Evolutionary conservation across 2,888 invertebrate genomes (phyloP).

Genomic region (Sialis lutaria): DNA sequence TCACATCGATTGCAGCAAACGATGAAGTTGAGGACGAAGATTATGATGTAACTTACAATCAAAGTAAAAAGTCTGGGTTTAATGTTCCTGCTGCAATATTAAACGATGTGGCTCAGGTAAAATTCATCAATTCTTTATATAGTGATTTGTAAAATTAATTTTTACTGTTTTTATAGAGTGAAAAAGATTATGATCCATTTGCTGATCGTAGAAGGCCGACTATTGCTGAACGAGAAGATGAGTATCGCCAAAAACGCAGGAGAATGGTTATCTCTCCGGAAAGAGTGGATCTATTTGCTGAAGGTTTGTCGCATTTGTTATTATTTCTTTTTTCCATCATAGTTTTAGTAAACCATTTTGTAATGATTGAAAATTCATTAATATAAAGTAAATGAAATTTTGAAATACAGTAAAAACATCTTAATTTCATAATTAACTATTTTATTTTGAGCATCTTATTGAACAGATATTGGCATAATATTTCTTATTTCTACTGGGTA

Average conservation of each 20-base stretch:
- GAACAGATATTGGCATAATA: not conserved
- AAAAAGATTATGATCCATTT: conserved; percentile 89
- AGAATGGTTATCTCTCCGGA: conserved; percentile 94
- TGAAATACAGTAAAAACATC: not conserved
- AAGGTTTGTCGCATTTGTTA: conserved; percentile 49
- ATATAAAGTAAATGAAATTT: no score
- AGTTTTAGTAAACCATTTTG: not conserved
- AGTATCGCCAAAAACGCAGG: conserved; percentile 78
- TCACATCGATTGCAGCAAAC: conserved; percentile 90
- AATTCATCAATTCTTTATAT: conserved; percentile 7
- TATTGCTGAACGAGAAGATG: conserved; percentile 93
- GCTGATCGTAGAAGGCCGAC: conserved; percentile 81
- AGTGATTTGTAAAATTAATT: not conserved
- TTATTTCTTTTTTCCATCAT: conserved; percentile 1
- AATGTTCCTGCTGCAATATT: conserved; percentile 76
- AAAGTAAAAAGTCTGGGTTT: conserved; percentile 57
- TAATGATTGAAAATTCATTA: not conserved
- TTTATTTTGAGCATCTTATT: not conserved
- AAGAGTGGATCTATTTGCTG: conserved; percentile 92
- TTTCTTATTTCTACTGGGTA: no score
- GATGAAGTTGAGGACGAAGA: conserved; percentile 94
- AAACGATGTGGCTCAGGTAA: conserved; percentile 79
- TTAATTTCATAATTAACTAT: not conserved
- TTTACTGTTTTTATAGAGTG: conserved; percentile 39
- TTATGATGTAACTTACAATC: conserved; percentile 53